Percentiles rank a stretch among this genome's conserved stretches.
Evolutionary conservation across 64 coral and sea anemone species (phyloP).

Genomic region (Actinia tenebrosa): DNA sequence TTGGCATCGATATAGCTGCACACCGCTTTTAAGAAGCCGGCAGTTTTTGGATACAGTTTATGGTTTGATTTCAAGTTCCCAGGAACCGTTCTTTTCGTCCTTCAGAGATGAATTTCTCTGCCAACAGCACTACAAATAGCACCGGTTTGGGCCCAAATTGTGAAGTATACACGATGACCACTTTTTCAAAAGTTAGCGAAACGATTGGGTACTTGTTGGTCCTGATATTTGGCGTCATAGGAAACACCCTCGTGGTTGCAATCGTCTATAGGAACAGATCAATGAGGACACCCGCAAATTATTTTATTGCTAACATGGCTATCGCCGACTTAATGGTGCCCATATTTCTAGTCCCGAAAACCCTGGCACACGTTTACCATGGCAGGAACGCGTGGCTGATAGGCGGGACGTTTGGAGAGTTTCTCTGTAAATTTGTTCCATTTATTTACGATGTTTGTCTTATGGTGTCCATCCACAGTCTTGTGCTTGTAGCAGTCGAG

Average conservation of each 20-base stretch:
- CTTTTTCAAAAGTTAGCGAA: neutral
- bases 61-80: neutral
- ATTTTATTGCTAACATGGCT: slow-evolving; percentile 70
- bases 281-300: slow-evolving; percentile 54
- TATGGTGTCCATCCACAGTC: slow-evolving; percentile 69
- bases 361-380: slow-evolving; percentile 22
- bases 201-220: neutral
- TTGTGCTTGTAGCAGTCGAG: slow-evolving; percentile 52
- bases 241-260: slow-evolving; percentile 45
- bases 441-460: slow-evolving; percentile 55
- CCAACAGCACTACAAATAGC: neutral
- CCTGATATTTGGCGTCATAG: slow-evolving; percentile 39
- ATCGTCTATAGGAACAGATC: slow-evolving; percentile 42
- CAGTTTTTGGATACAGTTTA: too few species aligned
- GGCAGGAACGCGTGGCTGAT: slow-evolving; percentile 40
- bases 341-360: slow-evolving; percentile 35
- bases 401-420: slow-evolving; percentile 20
- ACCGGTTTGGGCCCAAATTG: neutral
- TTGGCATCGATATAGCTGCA: too few species aligned
- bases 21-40: too few species aligned
- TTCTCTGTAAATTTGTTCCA: slow-evolving; percentile 32
- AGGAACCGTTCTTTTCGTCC: neutral
- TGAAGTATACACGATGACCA: neutral
- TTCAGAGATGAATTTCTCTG: neutral
- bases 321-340: slow-evolving; percentile 65